Percentiles rank a stretch among this genome's conserved stretches.
Conservation (phyloP, 2,797 vertebrate species). For the Alectoris magna region DNA sequence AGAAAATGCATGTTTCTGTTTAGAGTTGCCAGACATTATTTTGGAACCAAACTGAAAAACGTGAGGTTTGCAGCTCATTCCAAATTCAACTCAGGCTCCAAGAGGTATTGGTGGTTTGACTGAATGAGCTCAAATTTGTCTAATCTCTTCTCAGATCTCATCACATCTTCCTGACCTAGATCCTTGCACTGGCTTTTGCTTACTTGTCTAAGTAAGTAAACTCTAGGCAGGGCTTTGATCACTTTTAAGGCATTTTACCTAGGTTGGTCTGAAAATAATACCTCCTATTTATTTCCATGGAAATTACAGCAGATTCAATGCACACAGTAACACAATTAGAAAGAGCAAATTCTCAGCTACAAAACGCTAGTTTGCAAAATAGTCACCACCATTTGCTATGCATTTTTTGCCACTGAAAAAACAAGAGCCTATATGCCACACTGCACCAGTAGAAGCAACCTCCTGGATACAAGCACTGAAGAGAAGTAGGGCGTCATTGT, state of each 20-base stretch:
- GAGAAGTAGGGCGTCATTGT: not conserved
- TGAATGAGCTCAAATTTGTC: not conserved
- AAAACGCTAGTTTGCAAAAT: not conserved
- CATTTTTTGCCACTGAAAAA: not conserved
- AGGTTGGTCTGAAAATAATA: not conserved
- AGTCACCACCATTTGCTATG: not conserved
- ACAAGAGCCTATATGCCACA: not conserved
- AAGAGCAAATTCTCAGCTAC: not conserved
- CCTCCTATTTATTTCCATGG: not conserved
- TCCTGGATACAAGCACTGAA: not conserved
- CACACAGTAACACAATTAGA: not conserved
- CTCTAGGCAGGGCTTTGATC: not conserved
- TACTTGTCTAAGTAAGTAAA: not conserved
- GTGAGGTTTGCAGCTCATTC: not conserved
- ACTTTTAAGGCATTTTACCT: not conserved
- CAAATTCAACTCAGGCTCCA: not conserved
- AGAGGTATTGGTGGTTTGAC: not conserved
- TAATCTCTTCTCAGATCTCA: not conserved
- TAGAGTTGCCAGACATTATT: not conserved
- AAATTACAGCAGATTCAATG: not conserved
- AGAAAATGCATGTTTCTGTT: constrained; percentile 31
- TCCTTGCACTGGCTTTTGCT: not conserved
- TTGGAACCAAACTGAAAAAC: not conserved
- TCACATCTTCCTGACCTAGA: not conserved
- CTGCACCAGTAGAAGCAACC: no score